Evolutionary conservation across 2,113 vertebrate species (phyloP), one percentile per base, ranked within the genome.

Genomic region (Scatophagus argus): DNA sequence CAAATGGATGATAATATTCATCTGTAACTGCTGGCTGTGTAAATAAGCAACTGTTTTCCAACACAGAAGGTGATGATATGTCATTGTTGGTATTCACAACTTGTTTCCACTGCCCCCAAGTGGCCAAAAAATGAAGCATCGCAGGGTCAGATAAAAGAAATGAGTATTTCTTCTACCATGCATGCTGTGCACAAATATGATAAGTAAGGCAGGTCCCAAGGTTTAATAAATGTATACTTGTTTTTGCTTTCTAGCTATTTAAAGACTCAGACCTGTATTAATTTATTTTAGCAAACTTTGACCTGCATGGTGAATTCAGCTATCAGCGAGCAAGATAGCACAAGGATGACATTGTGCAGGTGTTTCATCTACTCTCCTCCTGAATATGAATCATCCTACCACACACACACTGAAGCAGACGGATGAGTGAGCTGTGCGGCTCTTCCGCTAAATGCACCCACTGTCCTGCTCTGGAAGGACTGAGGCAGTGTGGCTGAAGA

Each of bases 381-480:
- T 1, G 5, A 59, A 66, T 17, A 72, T 74, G 84, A 44, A 88
- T 82, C 83, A 78, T 65, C 63, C 58, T 69, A 59, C 81, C 56
- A 36, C 81, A 76, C 51, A 69, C 66, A 47, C 44, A 65, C 17
- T 51, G 34, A 55, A 34, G 23, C 75, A 71, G 54, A 78, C 51
- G 43, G 56, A 29, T 64, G 79, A 86, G 74, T 54, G 75, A 69
- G 43, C 51, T 16, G 1, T 44, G 77, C 44, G 31, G 64, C 60
- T 80, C 82, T 44, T 79, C 46, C 46, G 47, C 77, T 91, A 91
- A 93, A 93, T 90, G 89, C 93, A 67, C 52, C 67, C 82, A 87
- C 83, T 92, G 91, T 93, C 68, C 80, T 63, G 58, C 68, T 39
- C 34, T 73, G 87, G 85, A 87, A 61, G 75, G 68, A 75, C 80